Conservation (phyloP, 1,140 invertebrate species). For the Ptiloglossa arizonensis region DNA sequence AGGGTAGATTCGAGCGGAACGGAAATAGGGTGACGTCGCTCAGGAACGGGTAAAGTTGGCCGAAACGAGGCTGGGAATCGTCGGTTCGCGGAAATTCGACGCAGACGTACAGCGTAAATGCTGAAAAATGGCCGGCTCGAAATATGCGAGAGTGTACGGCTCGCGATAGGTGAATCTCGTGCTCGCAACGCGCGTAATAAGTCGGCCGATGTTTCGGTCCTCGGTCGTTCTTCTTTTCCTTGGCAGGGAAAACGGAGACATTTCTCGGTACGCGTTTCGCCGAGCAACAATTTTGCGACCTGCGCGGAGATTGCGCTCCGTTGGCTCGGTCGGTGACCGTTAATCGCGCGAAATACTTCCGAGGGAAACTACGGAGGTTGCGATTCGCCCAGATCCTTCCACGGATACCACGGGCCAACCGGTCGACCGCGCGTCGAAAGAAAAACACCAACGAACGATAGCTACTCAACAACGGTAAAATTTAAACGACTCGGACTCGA, state of each 20-base stretch:
- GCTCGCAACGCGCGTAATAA: conserved; percentile 69
- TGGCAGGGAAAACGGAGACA: not conserved
- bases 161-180: conserved; percentile 76
- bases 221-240: conserved; percentile 51
- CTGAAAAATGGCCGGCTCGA: conserved; percentile 81
- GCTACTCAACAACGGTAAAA: no score
- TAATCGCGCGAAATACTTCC: not conserved
- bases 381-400: no score
- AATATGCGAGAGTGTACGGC: conserved; percentile 80
- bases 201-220: conserved; percentile 69
- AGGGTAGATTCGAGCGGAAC: no score
- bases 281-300: not conserved
- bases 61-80: conserved; percentile 69
- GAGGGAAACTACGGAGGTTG: no score
- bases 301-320: no score
- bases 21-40: conserved; percentile 1
- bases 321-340: no score
- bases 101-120: conserved; percentile 77
- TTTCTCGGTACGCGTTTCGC: not conserved
- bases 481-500: no score
- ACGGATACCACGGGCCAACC: no score
- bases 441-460: no score
- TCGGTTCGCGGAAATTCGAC: conserved; percentile 76
- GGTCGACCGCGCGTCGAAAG: no score
- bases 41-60: conserved; percentile 61